Evolutionary conservation across 2,113 vertebrate genomes (phyloP), one percentile per base, ranked within the genome.

Genomic region (Smithornis capensis): DNA sequence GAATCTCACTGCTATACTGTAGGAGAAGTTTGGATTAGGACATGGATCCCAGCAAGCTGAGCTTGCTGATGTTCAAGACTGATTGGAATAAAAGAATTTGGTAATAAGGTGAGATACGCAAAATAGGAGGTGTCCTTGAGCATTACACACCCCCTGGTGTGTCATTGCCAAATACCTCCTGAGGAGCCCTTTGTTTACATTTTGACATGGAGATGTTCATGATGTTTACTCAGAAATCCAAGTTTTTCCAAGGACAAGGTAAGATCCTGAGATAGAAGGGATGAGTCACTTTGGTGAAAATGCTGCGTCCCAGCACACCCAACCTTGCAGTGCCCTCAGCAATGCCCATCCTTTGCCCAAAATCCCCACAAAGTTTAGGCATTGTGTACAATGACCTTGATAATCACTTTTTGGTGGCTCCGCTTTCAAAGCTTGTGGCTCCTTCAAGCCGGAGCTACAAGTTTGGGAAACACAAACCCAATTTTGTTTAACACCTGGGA

Each of bases 401-500:
- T 23, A 57, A 22, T 7, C 5, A 23, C 21, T 78, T 33, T 22
- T 35, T 31, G 40, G 37, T 7, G 6, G 38, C 45, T 49, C 37
- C 7, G 19, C 50, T 75, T 53, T 86, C 86, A 50, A 53, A 90
- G 49, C 37, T 19, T 13, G 19, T 0, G 0, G 16, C 56, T 71
- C 69, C 65, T 83, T 50, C 42, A 27, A 28, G 45, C 45, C 13
- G 0, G 35, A 69, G 33, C 31, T 63, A 9, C 29, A 59, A 52
- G 22, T 55, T 27, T 31, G 44, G 87, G 59, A 89, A 83, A 64
- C 37, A 59, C 44, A 56, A 64, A 18, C 24, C 33, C 70, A 2
- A 18, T 67, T 77, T 71, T 60, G 52, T 63, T 59, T 27, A 83
- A 90, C 86, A 89, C 57, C 70, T 90, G 91, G 53, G 40, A 55